phyloP scores from a whole-genome alignment of 2,797 vertebrate species.

The Gadopsis marmoratus region DNA sequence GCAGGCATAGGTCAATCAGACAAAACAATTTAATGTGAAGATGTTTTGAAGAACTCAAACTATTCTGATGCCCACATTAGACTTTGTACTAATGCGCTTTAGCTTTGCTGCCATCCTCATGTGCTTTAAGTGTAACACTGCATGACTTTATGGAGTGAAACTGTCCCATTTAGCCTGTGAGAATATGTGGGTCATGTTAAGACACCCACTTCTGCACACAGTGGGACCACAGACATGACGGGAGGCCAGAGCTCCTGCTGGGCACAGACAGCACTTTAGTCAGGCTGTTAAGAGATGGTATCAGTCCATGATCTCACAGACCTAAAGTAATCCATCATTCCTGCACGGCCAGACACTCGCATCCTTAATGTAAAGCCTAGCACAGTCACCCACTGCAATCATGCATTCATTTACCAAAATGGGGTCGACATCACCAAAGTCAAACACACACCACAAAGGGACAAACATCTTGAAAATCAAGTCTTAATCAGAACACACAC shows the following conservation, averaged over 20 bases:
- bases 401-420: constrained; percentile 3
- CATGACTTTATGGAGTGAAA: constrained; percentile 36
- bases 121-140: constrained; percentile 39
- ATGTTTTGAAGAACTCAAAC: background rate
- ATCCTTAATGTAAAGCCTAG: constrained; percentile 26
- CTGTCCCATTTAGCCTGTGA: constrained; percentile 52
- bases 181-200: constrained; percentile 51
- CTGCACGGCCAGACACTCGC: constrained; percentile 12
- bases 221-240: constrained; percentile 30
- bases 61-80: constrained; percentile 55
- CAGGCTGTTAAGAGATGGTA: constrained; percentile 34
- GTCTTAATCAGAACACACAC: background rate
- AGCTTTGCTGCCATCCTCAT: constrained; percentile 62
- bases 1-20: background rate
- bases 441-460: constrained; percentile 3
- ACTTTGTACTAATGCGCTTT: constrained; percentile 43
- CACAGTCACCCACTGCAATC: constrained; percentile 17
- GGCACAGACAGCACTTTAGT: constrained; percentile 21
- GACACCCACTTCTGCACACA: constrained; percentile 28
- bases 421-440: constrained; percentile 5
- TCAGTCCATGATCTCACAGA: constrained; percentile 39
- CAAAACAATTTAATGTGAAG: background rate
- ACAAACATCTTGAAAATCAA: constrained; percentile 4
- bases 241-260: constrained; percentile 25
- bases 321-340: constrained; percentile 35